phyloP scores from a whole-genome alignment of 1,140 invertebrate genomes.

The Araneus ventricosus region DNA sequence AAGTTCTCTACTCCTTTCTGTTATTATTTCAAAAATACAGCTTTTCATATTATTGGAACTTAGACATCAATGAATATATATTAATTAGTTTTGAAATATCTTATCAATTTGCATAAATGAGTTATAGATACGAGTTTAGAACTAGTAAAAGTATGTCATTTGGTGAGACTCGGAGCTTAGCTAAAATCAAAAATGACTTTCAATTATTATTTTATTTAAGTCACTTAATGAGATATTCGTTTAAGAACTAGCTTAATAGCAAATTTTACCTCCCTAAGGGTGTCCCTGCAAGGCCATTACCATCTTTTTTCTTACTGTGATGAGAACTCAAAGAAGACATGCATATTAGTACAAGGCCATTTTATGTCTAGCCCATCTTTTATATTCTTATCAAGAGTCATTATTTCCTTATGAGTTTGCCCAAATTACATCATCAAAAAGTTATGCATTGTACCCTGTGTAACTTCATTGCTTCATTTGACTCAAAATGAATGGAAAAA shows the following conservation, averaged over 20 bases:
- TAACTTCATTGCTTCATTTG: background rate
- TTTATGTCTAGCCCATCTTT: constrained; percentile 25
- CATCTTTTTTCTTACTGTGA: background rate
- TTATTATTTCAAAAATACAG: too few relatives aligned
- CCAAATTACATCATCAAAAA: background rate
- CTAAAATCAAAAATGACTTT: background rate
- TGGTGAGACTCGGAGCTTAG: background rate
- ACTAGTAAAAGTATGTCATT: too few relatives aligned
- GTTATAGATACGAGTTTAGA: too few relatives aligned
- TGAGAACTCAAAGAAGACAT: background rate
- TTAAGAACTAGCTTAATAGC: background rate
- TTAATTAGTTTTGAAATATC: too few relatives aligned
- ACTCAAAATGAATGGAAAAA: background rate
- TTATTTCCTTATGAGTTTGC: background rate
- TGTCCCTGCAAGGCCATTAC: background rate
- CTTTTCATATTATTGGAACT: too few relatives aligned
- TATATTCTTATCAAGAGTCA: background rate
- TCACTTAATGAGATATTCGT: background rate
- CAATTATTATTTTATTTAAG: background rate
- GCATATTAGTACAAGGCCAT: constrained; percentile 20
- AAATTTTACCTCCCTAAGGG: background rate
- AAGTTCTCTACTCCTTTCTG: too few relatives aligned
- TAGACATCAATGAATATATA: too few relatives aligned
- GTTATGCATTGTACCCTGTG: background rate
- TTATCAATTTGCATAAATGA: too few relatives aligned